Conservation (phyloP, 1,140 invertebrate species). For the Drosophila pachea region DNA sequence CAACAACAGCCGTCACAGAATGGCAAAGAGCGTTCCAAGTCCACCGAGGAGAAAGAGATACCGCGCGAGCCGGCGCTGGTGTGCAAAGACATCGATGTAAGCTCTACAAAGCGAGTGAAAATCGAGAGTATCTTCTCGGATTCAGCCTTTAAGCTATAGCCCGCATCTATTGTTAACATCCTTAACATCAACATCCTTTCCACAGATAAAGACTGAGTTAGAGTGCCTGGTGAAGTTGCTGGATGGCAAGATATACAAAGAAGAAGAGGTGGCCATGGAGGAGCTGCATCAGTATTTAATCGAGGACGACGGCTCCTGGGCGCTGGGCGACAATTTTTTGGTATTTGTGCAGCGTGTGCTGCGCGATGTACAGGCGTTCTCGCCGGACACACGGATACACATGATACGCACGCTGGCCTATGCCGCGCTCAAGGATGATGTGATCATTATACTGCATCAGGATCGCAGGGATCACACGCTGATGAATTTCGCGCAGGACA, state of each 20-base stretch:
- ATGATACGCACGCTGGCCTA: constrained; percentile 85
- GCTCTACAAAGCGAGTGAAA: constrained; percentile 39
- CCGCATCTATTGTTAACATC: no score
- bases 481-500: constrained; percentile 92
- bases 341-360: constrained; percentile 86
- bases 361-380: constrained; percentile 81
- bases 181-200: background rate
- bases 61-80: constrained; percentile 90
- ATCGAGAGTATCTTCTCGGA: no score
- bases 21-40: constrained; percentile 76
- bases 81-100: constrained; percentile 87
- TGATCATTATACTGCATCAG: constrained; percentile 93
- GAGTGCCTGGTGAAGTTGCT: constrained; percentile 83
- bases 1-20: constrained; percentile 66
- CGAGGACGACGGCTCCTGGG: constrained; percentile 93
- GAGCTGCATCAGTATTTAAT: constrained; percentile 93
- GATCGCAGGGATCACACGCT: constrained; percentile 92
- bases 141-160: no score
- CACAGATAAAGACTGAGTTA: constrained; percentile 83
- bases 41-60: constrained; percentile 84
- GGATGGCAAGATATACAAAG: constrained; percentile 83
- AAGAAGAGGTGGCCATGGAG: constrained; percentile 85
- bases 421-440: constrained; percentile 92
- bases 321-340: constrained; percentile 92
- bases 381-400: constrained; percentile 82